Base-by-base conservation (phyloP, 2,797 vertebrate genomes). In the Gouania willdenowi region DNA sequence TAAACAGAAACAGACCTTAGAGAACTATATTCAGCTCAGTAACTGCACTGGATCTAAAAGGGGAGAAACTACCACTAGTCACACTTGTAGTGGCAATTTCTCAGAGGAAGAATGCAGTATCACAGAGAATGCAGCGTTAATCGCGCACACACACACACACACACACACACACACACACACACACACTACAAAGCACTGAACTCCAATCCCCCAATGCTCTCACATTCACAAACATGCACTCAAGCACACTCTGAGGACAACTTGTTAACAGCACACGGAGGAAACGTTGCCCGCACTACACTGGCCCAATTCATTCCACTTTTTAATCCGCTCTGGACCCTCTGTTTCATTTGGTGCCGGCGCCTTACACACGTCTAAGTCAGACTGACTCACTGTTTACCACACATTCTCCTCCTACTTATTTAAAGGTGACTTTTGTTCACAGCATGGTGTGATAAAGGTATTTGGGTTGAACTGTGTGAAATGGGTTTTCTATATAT, bases 271-370 rank as follows among this genome's bases (percentile, higher is more conserved):
- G 60, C 71, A 79, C 77, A 82, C 80, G 71, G 71, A 6, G 19
- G 19, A 79, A 79, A 71, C 70, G 79, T 81, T 72, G 25, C 60
- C 37, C 13, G n/a, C 48, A 83, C 64, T 81, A 89, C 84, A 89
- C 84, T 83, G 75, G 75, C 69, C 71, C 79, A 72, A 85, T 88
- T 87, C 86, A 88, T 86, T 82, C 71, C 67, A 50, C 15, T 34
- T 77, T n/a, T 55, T 88, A 88, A 89, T 89, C 87, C 70, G 56
- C 72, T 88, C 81, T 80, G 71, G 54, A 67, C 58, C 75, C 66
- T 71, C 73, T 66, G 73, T 76, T 61, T 81, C 66, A 75, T 81
- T 77, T 75, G 65, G 63, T 45, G 47, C 25, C 23, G 31, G 54
- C 58, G 56, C 73, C 55, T 74, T 70, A 49, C 61, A 40, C 54